These are phyloP conservation scores for Drosophila buzzatii DNA, from an alignment of 2,888 invertebrate genomes.

Conservation along the genomic window DNA sequence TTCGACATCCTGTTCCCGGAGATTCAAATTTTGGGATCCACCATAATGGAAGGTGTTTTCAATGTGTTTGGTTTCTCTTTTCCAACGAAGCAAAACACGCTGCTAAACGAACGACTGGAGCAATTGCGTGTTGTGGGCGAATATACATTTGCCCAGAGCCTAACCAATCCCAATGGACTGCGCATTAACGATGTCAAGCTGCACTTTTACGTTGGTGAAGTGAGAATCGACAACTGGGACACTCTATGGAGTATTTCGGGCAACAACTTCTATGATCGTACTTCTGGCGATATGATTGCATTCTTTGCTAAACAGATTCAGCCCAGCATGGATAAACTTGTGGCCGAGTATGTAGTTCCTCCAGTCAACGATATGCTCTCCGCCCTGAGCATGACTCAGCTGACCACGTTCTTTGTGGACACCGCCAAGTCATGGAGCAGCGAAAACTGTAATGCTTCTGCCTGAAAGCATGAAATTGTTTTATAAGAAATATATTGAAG, in stretches of 20 bases:
- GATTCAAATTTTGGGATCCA: conserved; percentile 66
- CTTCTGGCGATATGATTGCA: conserved; percentile 32
- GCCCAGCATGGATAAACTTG: conserved; percentile 27
- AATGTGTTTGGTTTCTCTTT: conserved; percentile 49
- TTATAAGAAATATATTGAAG: not conserved
- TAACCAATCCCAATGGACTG: conserved; percentile 53
- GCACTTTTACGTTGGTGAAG: conserved; percentile 62
- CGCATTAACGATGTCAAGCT: conserved; percentile 58
- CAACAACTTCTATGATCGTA: conserved; percentile 62
- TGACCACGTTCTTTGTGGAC: conserved; percentile 35
- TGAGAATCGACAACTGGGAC: conserved; percentile 64
- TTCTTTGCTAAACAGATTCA: conserved; percentile 61
- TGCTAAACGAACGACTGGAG: conserved; percentile 60
- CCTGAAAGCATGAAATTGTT: conserved; percentile 6
- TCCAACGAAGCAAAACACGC: conserved; percentile 35
- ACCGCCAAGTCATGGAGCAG: conserved; percentile 41
- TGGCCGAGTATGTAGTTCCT: conserved; percentile 39
- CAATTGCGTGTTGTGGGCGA: conserved; percentile 66
- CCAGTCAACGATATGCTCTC: conserved; percentile 45
- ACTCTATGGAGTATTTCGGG: conserved; percentile 59
- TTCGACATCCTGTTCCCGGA: conserved; percentile 63
- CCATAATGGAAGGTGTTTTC: conserved; percentile 49
- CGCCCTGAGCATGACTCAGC: conserved; percentile 33
- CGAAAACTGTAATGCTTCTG: conserved; percentile 39
- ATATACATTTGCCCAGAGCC: conserved; percentile 46